Percentiles rank a stretch among this genome's conserved stretches.
These are phyloP conservation scores for Falco berigora DNA, from an alignment of 2,797 vertebrate genomes.

Conservation along the genomic window DNA sequence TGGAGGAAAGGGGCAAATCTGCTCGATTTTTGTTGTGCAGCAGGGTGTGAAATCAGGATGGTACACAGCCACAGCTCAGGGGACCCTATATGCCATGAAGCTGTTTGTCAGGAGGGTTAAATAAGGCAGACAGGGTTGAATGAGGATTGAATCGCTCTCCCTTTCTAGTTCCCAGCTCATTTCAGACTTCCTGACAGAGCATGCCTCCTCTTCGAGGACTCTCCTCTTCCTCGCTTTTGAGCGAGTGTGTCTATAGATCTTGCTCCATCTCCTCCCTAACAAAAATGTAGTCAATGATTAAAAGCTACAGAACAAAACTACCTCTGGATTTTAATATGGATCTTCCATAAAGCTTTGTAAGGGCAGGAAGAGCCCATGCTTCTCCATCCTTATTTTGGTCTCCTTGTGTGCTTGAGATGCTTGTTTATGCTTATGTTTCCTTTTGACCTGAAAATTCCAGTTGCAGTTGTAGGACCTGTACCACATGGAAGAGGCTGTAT, in stretches of 20 bases:
- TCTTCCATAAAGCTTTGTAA: background rate
- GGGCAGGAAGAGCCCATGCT: background rate
- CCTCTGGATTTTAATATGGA: background rate
- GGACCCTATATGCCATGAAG: background rate
- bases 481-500: background rate
- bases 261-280: background rate
- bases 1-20: background rate
- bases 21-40: background rate
- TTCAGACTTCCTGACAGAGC: background rate
- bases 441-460: background rate
- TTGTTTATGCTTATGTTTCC: background rate
- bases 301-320: background rate
- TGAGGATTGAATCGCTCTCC: background rate
- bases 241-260: background rate
- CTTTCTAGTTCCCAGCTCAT: background rate
- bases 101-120: background rate
- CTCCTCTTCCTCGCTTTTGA: background rate
- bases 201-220: background rate
- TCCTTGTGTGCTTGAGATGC: background rate
- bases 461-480: background rate
- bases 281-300: background rate
- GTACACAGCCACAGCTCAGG: accelerated
- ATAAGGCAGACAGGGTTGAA: background rate
- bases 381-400: background rate
- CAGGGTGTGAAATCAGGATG: background rate